Evolutionary conservation across 2,797 vertebrate genomes (phyloP).

Genomic region (Dromococcyx pavoninus): DNA sequence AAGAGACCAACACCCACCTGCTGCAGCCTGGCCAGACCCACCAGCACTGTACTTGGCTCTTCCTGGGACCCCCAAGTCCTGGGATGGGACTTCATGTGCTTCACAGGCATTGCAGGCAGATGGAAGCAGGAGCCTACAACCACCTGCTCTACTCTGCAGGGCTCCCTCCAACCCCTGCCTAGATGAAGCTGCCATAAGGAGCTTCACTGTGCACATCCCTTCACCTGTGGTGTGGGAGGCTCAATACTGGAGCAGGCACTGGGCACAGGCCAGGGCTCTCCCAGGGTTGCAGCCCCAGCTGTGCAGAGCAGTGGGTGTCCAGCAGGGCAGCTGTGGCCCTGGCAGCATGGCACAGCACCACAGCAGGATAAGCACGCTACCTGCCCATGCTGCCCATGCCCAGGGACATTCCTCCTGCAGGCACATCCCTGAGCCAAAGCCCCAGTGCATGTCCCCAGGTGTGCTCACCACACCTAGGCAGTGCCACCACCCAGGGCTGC

Average conservation of each 20-base stretch:
- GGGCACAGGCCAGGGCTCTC: neutral
- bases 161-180: neutral
- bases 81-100: neutral
- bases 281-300: neutral
- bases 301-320: neutral
- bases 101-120: neutral
- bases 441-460: neutral
- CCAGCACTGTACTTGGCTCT: neutral
- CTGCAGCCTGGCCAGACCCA: neutral
- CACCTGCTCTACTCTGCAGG: neutral
- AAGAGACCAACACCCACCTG: too few species aligned
- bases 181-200: neutral
- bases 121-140: neutral
- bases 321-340: neutral
- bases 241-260: accelerated
- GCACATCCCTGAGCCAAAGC: neutral
- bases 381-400: too few species aligned
- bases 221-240: too few species aligned
- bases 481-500: neutral
- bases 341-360: neutral
- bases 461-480: accelerated
- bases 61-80: accelerated
- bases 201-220: too few species aligned
- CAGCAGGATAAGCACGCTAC: neutral
- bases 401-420: neutral